Evolutionary conservation across 2,113 vertebrate species (phyloP), one percentile per base, ranked within the genome.

Genomic region (Cyanoliseus patagonus): DNA sequence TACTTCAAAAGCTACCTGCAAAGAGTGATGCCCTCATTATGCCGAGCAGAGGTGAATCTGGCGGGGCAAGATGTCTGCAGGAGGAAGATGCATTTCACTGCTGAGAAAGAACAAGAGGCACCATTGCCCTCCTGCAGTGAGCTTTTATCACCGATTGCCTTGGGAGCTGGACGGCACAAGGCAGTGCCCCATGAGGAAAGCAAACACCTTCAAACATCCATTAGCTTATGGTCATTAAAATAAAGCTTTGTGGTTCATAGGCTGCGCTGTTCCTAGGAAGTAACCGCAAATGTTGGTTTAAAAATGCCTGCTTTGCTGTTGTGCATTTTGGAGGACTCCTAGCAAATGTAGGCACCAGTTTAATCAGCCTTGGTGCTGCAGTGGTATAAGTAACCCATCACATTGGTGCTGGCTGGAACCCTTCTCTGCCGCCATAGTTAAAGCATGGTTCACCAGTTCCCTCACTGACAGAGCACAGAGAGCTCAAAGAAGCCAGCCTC

Each of bases 21-120:
- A 92, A 96, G 96, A 97, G 89, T 19, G 86, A 97, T 96, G 96
- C 86, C 83, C 88, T 96, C 78, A 76, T 97, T 97, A 96, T 18
- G 78, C 93, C 7, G 66, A 89, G 89, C 79, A 83, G 78, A 61
- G 90, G 90, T 87, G 66, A 69, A 9, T 59, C 57, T 37, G 88
- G 87, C 66, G 87, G 91, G 87, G 47, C 0, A 37, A 83, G 89
- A 6, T 88, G 86, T 55, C 86, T 94, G 64, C 83, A 55, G 76
- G 47, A 91, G 47, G 86, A 81, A 94, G 92, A 86, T 57, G 84
- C 72, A 86, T 97, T 95, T 86, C 49, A 5, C 66, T 75, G 59
- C 61, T 25, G 25, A 62, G 84, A 18, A 27, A n/a, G 79, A 91
- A 22, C 64, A 37, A 75, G 88, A 94, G 42, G 87, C 83, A 90